phyloP scores from a whole-genome alignment of 2,888 invertebrate species.

The Pristionchus entomophagus region DNA sequence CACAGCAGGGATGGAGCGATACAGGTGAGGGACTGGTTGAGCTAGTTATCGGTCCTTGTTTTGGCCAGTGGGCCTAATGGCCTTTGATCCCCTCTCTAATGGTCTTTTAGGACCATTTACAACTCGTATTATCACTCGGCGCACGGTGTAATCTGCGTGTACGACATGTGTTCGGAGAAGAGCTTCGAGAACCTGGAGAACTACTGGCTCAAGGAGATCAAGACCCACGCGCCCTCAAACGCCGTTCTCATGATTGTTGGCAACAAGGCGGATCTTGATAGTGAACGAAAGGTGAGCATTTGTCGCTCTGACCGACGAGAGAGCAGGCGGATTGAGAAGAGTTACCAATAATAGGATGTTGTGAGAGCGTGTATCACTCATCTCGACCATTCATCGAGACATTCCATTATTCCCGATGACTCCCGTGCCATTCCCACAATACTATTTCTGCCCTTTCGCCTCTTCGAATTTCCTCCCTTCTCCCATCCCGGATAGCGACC shows the following conservation, averaged over 20 bases:
- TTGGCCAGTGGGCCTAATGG: neutral
- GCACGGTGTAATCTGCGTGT: conserved; percentile 76
- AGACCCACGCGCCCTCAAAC: conserved; percentile 74
- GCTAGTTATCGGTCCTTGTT: conserved; percentile 1
- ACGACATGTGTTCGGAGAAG: conserved; percentile 74
- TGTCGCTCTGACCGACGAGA: no score
- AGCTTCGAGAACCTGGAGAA: conserved; percentile 75
- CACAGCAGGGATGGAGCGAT: conserved; percentile 75
- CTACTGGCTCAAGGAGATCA: conserved; percentile 75
- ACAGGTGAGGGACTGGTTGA: conserved; percentile 52
- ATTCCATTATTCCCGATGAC: neutral
- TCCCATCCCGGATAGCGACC: neutral
- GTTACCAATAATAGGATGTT: no score
- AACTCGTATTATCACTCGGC: conserved; percentile 76
- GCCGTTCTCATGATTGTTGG: conserved; percentile 76
- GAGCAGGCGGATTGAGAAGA: no score
- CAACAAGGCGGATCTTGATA: conserved; percentile 75
- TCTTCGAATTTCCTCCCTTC: conserved; percentile 29
- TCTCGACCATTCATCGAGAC: neutral
- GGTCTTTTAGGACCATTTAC: conserved; percentile 73
- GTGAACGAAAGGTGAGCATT: conserved; percentile 65
- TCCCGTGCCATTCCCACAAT: conserved; percentile 15
- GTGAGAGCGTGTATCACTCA: neutral
- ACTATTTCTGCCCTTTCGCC: conserved; percentile 13
- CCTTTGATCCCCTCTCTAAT: neutral